A percentile compares a stretch with the other conserved stretches of the same genome.
Conservation (phyloP, 2,797 vertebrate genomes). For the Octomys mimax region DNA sequence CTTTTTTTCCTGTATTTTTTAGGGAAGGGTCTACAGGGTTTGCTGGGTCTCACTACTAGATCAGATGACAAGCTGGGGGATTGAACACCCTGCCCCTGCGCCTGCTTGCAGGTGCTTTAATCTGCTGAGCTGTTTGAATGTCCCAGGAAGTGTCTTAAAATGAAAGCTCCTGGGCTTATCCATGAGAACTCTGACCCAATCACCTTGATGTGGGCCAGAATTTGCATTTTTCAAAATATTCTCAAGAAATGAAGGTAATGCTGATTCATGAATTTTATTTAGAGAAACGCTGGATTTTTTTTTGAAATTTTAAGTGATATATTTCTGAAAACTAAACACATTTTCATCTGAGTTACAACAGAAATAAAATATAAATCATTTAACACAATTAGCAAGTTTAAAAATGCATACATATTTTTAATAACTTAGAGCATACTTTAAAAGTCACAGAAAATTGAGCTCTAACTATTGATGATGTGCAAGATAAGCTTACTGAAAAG, state of each 20-base stretch:
- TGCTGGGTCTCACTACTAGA: too few relatives aligned
- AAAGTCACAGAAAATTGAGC: neutral
- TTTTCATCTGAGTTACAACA: slow-evolving; percentile 34
- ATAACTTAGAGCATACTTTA: slow-evolving; percentile 24
- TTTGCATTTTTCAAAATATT: neutral
- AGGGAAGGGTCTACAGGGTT: too few relatives aligned
- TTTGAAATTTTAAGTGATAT: slow-evolving; percentile 5
- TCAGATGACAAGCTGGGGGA: too few relatives aligned
- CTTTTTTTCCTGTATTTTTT: neutral
- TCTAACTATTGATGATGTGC: neutral
- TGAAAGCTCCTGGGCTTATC: neutral
- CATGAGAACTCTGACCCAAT: neutral
- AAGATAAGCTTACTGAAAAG: neutral
- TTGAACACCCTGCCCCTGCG: too few relatives aligned
- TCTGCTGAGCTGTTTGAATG: too few relatives aligned
- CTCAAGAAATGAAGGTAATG: neutral
- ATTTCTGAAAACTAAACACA: slow-evolving; percentile 1
- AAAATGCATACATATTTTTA: slow-evolving; percentile 16
- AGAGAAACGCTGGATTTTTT: neutral
- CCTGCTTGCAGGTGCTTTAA: too few relatives aligned
- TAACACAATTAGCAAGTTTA: slow-evolving; percentile 27
- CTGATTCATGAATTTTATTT: neutral
- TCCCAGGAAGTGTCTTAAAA: neutral
- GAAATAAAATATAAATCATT: slow-evolving; percentile 11
- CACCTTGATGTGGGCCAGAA: neutral